A percentile compares a stretch with the other conserved stretches of the same genome.
Conservation (phyloP, 1,140 invertebrate genomes). For the Trichomalopsis sarcophagae region DNA sequence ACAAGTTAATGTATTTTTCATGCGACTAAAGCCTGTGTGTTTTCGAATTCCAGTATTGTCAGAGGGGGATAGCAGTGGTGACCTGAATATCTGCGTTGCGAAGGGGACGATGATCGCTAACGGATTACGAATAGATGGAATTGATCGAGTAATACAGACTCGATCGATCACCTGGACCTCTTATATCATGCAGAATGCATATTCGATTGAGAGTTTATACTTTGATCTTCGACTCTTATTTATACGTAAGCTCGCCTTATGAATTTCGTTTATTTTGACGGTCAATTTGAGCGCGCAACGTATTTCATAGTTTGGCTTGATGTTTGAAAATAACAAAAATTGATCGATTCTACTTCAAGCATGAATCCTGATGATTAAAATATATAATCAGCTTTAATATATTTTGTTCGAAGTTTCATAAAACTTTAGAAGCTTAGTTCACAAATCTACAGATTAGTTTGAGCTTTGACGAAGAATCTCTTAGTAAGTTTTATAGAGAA, state of each 20-base stretch:
- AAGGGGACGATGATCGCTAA: slow-evolving; percentile 9
- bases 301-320: no score
- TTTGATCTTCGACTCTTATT: neutral
- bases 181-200: neutral
- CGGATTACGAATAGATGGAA: slow-evolving; percentile 17
- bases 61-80: neutral
- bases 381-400: no score
- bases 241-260: neutral
- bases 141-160: neutral
- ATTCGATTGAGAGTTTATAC: neutral
- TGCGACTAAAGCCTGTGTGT: neutral
- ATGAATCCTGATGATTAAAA: neutral
- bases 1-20: neutral
- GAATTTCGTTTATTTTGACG: neutral
- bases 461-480: neutral
- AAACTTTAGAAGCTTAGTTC: neutral
- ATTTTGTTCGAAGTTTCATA: neutral
- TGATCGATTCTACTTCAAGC: neutral
- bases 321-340: neutral
- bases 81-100: neutral
- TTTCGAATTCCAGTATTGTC: neutral
- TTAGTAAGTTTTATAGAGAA: neutral
- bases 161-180: neutral
- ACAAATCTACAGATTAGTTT: neutral
- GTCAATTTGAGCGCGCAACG: neutral